Evolutionary conservation across 1,140 invertebrate genomes (phyloP), one percentile per base, ranked within the genome.

Genomic region (Sweltsa coloradensis): DNA sequence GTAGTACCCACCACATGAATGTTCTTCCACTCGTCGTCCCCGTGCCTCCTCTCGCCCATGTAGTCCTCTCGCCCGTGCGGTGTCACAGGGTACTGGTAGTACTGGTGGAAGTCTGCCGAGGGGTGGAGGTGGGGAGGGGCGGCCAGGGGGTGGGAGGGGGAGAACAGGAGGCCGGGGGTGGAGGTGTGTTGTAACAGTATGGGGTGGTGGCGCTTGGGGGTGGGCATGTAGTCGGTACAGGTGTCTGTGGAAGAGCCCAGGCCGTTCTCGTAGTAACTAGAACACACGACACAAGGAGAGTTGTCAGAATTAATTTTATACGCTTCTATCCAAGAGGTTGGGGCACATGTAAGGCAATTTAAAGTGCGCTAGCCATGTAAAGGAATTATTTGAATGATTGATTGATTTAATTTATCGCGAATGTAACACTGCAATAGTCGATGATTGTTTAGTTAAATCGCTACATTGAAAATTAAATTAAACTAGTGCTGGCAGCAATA

Each of bases 11-110:
- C 39, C 39, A 47, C 46, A n/a, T 47, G 37, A n/a, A 92, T 93
- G 63, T 91, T 91, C 60, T 85, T 82, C 90, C 89, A 89, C 65
- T 92, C 85, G 55, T 81, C 74, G 55, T 66, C 73, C 49, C 52
- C 19, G 26, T 54, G 45, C 23, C 44, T 26, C 16, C 44, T 13
- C 24, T 53, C 51, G 7, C 22, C 45, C 2, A 40, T 34, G 9
- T 39, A 23, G 19, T 53, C 50, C n/a, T n/a, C n/a, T n/a, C n/a
- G n/a, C n/a, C n/a, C n/a, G n/a, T n/a, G n/a, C n/a, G n/a, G n/a
- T n/a, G n/a, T n/a, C 3, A 5, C 14, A 24, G 41, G 11, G 11
- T 14, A 24, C 18, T 42, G 14, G 41, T 24, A 14, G 14, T 23
- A 23, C 41, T 23, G 45, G 0, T 21, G 16, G n/a, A 22, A 47